Percentiles rank a stretch among this genome's conserved stretches.
These are phyloP conservation scores for Philaethria dido DNA, from an alignment of 2,888 invertebrate genomes.

Conservation along the genomic window DNA sequence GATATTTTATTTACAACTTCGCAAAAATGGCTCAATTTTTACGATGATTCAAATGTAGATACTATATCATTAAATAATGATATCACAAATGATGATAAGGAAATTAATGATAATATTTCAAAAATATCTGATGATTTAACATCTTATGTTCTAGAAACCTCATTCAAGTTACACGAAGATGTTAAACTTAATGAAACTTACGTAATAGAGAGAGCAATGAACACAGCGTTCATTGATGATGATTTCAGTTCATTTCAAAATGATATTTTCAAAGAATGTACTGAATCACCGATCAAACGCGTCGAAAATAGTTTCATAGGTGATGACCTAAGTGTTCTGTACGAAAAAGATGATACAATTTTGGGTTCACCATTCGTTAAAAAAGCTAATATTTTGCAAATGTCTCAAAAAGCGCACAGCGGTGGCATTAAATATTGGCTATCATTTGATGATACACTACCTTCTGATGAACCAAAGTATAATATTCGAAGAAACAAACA, in stretches of 20 bases:
- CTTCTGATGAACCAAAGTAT: slow-evolving; percentile 46
- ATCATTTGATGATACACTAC: slow-evolving; percentile 68
- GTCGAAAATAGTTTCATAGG: slow-evolving; percentile 39
- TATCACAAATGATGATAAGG: slow-evolving; percentile 23
- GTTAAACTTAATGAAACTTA: slow-evolving; percentile 51
- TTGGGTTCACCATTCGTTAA: slow-evolving; percentile 67
- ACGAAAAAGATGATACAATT: slow-evolving; percentile 59
- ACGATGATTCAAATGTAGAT: slow-evolving; percentile 8
- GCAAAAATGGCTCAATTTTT: slow-evolving; percentile 52
- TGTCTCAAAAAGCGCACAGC: slow-evolving; percentile 69
- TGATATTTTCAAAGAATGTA: slow-evolving; percentile 57
- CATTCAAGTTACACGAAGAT: slow-evolving; percentile 39
- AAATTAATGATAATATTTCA: slow-evolving; percentile 16
- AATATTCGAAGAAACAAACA: slow-evolving; percentile 50
- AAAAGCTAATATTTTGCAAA: slow-evolving; percentile 63
- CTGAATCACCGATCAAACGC: slow-evolving; percentile 60
- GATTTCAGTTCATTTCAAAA: slow-evolving; percentile 54
- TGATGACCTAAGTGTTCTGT: slow-evolving; percentile 53
- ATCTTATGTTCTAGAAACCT: slow-evolving; percentile 39
- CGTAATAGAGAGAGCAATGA: slow-evolving; percentile 58
- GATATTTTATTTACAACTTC: slow-evolving; percentile 69
- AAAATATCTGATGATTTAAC: slow-evolving; percentile 38
- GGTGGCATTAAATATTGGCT: slow-evolving; percentile 78
- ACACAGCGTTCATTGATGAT: slow-evolving; percentile 64
- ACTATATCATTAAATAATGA: slow-evolving; percentile 27